These are phyloP conservation scores for Gallinago paraguaiae DNA, from an alignment of 2,113 vertebrate genomes.

Conservation along the genomic window DNA sequence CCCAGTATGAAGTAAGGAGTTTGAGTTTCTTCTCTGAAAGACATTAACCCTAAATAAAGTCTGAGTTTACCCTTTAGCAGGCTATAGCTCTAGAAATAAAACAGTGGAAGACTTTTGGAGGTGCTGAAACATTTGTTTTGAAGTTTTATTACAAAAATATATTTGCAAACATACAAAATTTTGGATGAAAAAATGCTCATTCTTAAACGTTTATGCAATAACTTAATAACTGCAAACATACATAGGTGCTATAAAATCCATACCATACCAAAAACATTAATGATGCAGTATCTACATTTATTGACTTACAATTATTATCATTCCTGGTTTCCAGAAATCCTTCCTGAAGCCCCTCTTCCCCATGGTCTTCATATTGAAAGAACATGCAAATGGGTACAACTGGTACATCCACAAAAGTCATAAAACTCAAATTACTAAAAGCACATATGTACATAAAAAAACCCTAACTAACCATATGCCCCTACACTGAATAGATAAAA, in stretches of 20 bases:
- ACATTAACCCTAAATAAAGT: background rate
- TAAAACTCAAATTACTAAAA: slow-evolving; percentile 54
- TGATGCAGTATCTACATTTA: slow-evolving; percentile 67
- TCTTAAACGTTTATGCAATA: slow-evolving; percentile 82
- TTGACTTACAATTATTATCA: slow-evolving; percentile 34
- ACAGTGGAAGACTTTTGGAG: slow-evolving; percentile 55
- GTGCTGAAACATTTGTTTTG: slow-evolving; percentile 79
- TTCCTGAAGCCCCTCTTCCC: slow-evolving; percentile 8
- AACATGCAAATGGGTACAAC: slow-evolving; percentile 47
- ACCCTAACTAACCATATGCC: slow-evolving; percentile 20
- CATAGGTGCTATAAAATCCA: slow-evolving; percentile 79
- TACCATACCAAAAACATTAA: slow-evolving; percentile 74
- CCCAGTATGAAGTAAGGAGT: background rate
- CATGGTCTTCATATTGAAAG: background rate
- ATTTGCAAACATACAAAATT: slow-evolving; percentile 86
- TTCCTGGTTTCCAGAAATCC: slow-evolving; percentile 25
- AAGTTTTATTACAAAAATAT: slow-evolving; percentile 88
- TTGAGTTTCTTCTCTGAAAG: background rate
- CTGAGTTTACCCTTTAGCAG: background rate
- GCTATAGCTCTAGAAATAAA: slow-evolving; percentile 16
- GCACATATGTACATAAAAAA: slow-evolving; percentile 22
- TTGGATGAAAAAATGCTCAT: slow-evolving; percentile 82
- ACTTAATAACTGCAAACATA: slow-evolving; percentile 84
- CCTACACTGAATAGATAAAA: slow-evolving; percentile 54
- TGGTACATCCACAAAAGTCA: slow-evolving; percentile 41